Conservation (phyloP, 1,140 invertebrate genomes). For the Lordiphosa clarofinis region DNA sequence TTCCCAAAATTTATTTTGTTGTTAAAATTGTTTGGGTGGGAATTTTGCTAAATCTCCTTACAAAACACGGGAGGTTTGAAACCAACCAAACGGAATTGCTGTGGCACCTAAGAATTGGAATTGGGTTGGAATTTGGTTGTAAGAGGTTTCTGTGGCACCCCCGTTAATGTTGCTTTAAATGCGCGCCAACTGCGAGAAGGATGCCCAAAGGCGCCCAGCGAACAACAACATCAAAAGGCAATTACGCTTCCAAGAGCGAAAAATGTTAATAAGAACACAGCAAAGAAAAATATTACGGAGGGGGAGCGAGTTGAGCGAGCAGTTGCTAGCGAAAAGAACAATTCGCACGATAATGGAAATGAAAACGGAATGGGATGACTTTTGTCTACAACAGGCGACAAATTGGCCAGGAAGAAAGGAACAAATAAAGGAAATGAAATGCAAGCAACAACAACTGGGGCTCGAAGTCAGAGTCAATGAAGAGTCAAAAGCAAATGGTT, state of each 20-base stretch:
- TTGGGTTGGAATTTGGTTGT: too few species aligned
- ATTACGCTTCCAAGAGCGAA: constrained; percentile 43
- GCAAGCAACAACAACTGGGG: background rate
- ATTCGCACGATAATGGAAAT: constrained; percentile 67
- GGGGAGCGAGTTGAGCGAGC: background rate
- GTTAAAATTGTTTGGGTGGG: too few species aligned
- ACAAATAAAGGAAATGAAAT: constrained; percentile 10
- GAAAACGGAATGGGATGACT: constrained; percentile 62
- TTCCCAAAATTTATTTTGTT: too few species aligned
- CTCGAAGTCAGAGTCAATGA: too few species aligned
- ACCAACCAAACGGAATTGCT: too few species aligned
- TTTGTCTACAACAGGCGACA: constrained; percentile 31
- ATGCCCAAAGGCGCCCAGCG: constrained; percentile 21
- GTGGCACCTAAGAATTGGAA: too few species aligned
- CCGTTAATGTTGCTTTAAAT: constrained; percentile 66
- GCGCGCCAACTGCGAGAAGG: constrained; percentile 24
- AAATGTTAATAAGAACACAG: constrained; percentile 51
- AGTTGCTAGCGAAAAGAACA: constrained; percentile 4
- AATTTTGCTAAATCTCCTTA: too few species aligned
- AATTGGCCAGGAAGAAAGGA: constrained; percentile 16
- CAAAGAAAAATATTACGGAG: constrained; percentile 21
- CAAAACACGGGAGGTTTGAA: too few species aligned
- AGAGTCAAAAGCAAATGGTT: too few species aligned
- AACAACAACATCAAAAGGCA: constrained; percentile 63
- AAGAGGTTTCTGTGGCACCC: too few species aligned